Evolutionary conservation across 2,888 invertebrate genomes (phyloP).

Genomic region (Athalia circularis): DNA sequence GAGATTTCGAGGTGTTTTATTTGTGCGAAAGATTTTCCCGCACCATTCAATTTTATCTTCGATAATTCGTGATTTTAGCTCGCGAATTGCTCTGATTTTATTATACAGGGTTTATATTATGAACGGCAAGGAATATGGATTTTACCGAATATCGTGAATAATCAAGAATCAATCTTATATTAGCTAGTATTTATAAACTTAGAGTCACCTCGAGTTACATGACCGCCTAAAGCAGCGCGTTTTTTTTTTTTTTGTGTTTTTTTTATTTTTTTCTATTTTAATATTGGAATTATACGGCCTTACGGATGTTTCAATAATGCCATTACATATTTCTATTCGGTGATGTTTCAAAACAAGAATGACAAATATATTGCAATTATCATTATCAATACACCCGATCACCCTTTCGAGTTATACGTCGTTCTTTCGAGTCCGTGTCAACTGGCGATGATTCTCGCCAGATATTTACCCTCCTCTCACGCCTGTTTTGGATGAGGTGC

Average conservation of each 20-base stretch:
- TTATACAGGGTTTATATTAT: no score
- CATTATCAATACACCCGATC: slow-evolving; percentile 46
- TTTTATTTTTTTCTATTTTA: not conserved
- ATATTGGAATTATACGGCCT: slow-evolving; percentile 45
- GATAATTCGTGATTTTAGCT: no score
- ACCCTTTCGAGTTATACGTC: slow-evolving; percentile 33
- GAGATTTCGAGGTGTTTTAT: no score
- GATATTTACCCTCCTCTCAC: slow-evolving; percentile 70
- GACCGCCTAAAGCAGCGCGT: slow-evolving; percentile 31
- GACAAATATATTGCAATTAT: not conserved
- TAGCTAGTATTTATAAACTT: not conserved
- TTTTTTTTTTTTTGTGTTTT: not conserved
- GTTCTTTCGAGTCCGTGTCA: slow-evolving; percentile 46
- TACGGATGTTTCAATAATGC: slow-evolving; percentile 42
- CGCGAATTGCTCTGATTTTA: no score
- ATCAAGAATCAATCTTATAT: not conserved
- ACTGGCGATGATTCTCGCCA: slow-evolving; percentile 16
- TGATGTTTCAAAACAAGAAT: not conserved
- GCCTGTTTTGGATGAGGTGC: slow-evolving; percentile 81
- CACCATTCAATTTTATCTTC: no score
- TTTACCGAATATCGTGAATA: no score
- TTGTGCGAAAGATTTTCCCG: no score
- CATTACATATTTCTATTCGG: not conserved
- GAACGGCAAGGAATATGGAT: no score
- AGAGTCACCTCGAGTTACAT: slow-evolving; percentile 20